phyloP scores from a whole-genome alignment of 2,797 vertebrate genomes.

The Aphelocoma californica region DNA sequence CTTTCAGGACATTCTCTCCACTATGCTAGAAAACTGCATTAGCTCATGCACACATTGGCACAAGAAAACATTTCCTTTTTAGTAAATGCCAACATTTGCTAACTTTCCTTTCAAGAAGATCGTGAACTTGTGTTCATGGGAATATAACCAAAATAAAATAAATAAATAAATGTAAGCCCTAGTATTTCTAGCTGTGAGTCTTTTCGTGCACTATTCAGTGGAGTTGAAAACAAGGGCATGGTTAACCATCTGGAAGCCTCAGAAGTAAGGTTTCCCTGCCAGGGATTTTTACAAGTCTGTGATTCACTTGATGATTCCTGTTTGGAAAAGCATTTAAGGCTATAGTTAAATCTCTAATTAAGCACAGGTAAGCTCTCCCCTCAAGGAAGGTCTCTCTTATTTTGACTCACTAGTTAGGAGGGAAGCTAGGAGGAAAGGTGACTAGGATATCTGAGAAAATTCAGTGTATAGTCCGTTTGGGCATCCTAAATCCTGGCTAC shows the following conservation, averaged over 20 bases:
- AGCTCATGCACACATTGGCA: not conserved
- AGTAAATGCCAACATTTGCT: conserved; percentile 18
- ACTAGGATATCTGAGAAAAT: not conserved
- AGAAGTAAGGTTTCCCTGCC: not conserved
- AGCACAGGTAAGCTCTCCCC: not conserved
- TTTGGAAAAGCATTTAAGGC: not conserved
- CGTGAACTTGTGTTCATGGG: not conserved
- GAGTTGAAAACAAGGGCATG: conserved; percentile 45
- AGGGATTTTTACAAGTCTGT: conserved; percentile 35
- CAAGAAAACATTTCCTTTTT: not conserved
- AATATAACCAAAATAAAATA: not conserved
- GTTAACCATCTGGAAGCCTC: conserved; percentile 48
- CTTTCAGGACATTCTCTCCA: conserved; percentile 5
- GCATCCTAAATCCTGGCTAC: not conserved
- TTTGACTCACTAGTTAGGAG: not conserved
- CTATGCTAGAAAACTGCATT: conserved; percentile 38
- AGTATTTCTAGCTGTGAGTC: conserved; percentile 9
- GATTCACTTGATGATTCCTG: conserved; percentile 3
- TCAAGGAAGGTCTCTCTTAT: not conserved
- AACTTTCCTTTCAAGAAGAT: not conserved
- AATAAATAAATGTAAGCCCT: not conserved
- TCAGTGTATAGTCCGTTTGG: not conserved
- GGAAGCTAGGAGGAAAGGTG: not conserved
- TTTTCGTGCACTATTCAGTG: not conserved
- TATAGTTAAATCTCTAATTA: not conserved